Conservation (phyloP, 2,888 invertebrate genomes). For the Neoascia interrupta region DNA sequence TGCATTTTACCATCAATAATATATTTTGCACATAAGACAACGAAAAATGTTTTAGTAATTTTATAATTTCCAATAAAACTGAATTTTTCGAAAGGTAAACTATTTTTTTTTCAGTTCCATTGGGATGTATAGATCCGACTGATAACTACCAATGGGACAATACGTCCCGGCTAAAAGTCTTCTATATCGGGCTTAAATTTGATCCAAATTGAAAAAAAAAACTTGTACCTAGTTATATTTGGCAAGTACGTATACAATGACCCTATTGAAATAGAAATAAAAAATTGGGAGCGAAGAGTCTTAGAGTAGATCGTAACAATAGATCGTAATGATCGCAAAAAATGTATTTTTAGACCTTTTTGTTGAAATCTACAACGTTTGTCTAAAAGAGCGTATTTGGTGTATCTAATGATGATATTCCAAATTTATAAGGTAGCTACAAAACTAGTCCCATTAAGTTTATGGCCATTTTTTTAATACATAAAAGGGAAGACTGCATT, state of each 20-base stretch:
- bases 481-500: no score
- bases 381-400: no score
- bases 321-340: no score
- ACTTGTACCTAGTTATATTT: conserved; percentile 1
- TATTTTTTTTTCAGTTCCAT: conserved; percentile 14
- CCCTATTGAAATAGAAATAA: conserved; percentile 5
- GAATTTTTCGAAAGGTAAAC: conserved; percentile 1
- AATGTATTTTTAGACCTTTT: no score
- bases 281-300: no score
- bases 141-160: conserved; percentile 15
- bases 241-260: neutral
- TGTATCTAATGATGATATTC: no score
- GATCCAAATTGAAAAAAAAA: conserved; percentile 4
- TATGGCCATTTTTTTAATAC: no score
- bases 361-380: no score
- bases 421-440: no score
- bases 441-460: no score
- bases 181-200: conserved; percentile 5
- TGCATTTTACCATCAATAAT: neutral
- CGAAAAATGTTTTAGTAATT: neutral
- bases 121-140: conserved; percentile 14
- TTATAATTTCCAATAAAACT: conserved; percentile 16
- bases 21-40: neutral
- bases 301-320: no score
- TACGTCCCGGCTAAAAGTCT: conserved; percentile 7